Evolutionary conservation across 2,888 invertebrate species (phyloP), one percentile per base, ranked within the genome.

Genomic region (Hyposoter dolosus): DNA sequence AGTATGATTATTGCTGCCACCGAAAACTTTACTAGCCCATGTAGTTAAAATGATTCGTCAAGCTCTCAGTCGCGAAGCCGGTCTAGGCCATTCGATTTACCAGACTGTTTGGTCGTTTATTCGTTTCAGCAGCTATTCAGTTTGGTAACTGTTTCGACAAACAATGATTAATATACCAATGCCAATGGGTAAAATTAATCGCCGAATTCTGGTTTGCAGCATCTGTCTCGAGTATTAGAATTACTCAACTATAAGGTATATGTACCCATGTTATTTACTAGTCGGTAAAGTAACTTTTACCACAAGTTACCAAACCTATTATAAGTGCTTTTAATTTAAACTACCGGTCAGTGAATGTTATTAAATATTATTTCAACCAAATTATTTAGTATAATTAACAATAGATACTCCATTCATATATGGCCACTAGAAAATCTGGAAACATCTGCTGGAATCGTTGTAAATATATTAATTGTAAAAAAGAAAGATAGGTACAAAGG

Each of bases 141-240:
- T n/a, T n/a, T n/a, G n/a, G n/a, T n/a, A n/a, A n/a, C n/a, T n/a
- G n/a, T n/a, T n/a, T n/a, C n/a, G n/a, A n/a, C n/a, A n/a, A n/a
- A n/a, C n/a, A n/a, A n/a, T n/a, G n/a, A n/a, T n/a, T 45, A 68
- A 68, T 68, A 68, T 68, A 68, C 68, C 45, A 43, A 68, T 68
- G 23, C 45, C 28, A 45, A 45, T 68, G 45, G 68, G 23, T 68
- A 45, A 43, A 68, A 68, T 68, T 68, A 68, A 68, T 68, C 45
- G 68, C 68, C 45, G 23, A 68, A 68, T 68, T 68, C 23, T 68
- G 45, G 68, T 68, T 68, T 68, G 47, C 68, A 45, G 68, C 23
- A 45, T 45, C 68, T 45, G 68, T 45, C 45, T 45, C 23, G 23
- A 68, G 45, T 45, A 68, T 68, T 45, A 68, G 68, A 68, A 68